phyloP scores from a whole-genome alignment of 2,888 invertebrate species.

The Catocala fraxini region DNA sequence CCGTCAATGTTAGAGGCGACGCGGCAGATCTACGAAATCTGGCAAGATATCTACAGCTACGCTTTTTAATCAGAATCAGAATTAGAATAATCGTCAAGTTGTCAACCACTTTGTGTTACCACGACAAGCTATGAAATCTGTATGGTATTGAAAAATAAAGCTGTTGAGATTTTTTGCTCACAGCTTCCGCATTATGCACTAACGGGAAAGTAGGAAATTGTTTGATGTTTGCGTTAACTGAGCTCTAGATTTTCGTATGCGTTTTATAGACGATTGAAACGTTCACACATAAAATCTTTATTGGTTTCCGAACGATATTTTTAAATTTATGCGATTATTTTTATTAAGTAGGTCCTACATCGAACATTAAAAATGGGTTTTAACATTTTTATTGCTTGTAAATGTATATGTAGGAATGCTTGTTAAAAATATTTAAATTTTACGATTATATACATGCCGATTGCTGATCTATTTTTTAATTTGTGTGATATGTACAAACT shows the following conservation, averaged over 20 bases:
- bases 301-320: conserved; percentile 44
- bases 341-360: conserved; percentile 41
- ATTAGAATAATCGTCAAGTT: too few species aligned
- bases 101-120: too few species aligned
- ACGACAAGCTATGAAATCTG: too few species aligned
- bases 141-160: too few species aligned
- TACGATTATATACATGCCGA: conserved; percentile 5
- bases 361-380: conserved; percentile 29
- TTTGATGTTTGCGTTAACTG: conserved; percentile 57
- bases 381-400: conserved; percentile 18
- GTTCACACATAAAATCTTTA: conserved; percentile 55
- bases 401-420: conserved; percentile 19
- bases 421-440: conserved; percentile 17
- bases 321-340: conserved; percentile 39
- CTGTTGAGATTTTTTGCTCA: conserved; percentile 24
- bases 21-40: too few species aligned
- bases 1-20: too few species aligned
- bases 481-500: conserved; percentile 5
- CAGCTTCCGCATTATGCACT: conserved; percentile 49
- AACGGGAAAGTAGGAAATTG: conserved; percentile 51
- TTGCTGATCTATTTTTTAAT: conserved; percentile 19
- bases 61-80: too few species aligned
- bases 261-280: conserved; percentile 54
- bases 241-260: conserved; percentile 54
- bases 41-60: too few species aligned